These are phyloP conservation scores for Montipora capitata DNA, from an alignment of 92 coral and sea anemone genomes.

Conservation along the genomic window DNA sequence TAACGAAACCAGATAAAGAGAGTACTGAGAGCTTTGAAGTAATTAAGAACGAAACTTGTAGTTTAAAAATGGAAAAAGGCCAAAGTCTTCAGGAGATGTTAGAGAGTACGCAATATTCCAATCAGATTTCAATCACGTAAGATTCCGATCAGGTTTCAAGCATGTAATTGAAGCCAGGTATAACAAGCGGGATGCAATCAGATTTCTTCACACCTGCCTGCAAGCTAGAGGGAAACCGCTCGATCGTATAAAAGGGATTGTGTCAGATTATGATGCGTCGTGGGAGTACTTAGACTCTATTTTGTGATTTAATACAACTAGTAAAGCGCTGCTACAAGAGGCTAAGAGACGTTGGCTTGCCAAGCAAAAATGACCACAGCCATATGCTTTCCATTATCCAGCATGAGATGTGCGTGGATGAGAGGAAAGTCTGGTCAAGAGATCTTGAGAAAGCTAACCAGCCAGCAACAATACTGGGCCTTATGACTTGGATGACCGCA, in stretches of 20 bases:
- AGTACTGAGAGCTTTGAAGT: not conserved
- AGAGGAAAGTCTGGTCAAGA: slow-evolving; percentile 78
- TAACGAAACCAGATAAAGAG: not conserved
- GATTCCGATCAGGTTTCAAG: slow-evolving; percentile 33
- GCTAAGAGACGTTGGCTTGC: slow-evolving; percentile 33
- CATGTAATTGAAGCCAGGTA: slow-evolving; percentile 57
- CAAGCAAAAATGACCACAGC: slow-evolving; percentile 48
- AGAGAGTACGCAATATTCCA: slow-evolving; percentile 49
- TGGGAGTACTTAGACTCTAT: slow-evolving; percentile 75
- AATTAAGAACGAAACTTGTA: slow-evolving; percentile 17
- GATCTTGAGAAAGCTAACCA: slow-evolving; percentile 55
- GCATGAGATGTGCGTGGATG: slow-evolving; percentile 34
- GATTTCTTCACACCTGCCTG: slow-evolving; percentile 8
- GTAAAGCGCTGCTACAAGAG: not conserved
- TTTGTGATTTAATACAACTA: slow-evolving; percentile 72
- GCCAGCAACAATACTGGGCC: slow-evolving; percentile 61
- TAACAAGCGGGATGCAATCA: slow-evolving; percentile 4
- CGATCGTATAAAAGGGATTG: slow-evolving; percentile 71
- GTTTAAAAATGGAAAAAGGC: slow-evolving; percentile 75
- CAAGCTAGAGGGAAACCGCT: slow-evolving; percentile 27
- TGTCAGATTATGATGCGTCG: slow-evolving; percentile 72
- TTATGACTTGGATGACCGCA: slow-evolving; percentile 75
- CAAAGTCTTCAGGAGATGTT: slow-evolving; percentile 76
- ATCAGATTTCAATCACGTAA: not conserved
- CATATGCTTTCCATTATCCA: slow-evolving; percentile 50